A percentile compares a stretch with the other conserved stretches of the same genome.
These are phyloP conservation scores for Parnassius apollo DNA, from an alignment of 2,888 invertebrate genomes.

Conservation along the genomic window DNA sequence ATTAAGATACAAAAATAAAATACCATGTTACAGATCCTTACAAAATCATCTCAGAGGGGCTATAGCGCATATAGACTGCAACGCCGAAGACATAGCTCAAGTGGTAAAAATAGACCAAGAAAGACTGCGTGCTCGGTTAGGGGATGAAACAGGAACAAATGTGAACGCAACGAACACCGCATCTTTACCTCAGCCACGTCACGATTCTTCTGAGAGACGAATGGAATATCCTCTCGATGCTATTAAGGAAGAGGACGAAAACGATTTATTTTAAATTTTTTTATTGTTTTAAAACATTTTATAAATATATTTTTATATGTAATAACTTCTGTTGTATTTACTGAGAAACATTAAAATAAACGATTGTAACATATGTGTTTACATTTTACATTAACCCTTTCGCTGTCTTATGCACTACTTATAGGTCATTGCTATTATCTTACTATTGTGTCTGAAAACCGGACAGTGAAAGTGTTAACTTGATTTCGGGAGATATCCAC, in stretches of 20 bases:
- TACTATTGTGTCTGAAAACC: no score
- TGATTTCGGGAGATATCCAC: no score
- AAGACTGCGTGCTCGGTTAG: conserved; percentile 48
- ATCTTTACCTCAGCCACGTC: background rate
- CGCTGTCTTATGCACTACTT: no score
- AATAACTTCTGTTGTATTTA: no score
- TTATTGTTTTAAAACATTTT: background rate
- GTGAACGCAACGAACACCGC: conserved; percentile 27
- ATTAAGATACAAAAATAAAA: no score
- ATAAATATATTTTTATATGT: no score
- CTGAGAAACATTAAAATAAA: no score
- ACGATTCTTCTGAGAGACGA: background rate
- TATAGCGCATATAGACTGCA: conserved; percentile 52
- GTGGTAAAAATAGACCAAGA: conserved; percentile 57
- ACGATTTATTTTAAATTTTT: background rate
- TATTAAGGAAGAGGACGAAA: conserved; percentile 53
- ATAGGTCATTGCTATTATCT: no score
- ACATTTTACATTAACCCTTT: no score
- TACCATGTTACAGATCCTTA: conserved; percentile 38
- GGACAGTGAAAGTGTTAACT: no score
- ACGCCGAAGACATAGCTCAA: conserved; percentile 50
- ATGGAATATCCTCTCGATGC: conserved; percentile 40
- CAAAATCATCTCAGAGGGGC: conserved; percentile 49
- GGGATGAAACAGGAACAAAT: conserved; percentile 35
- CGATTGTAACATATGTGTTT: no score